Base-by-base conservation (phyloP, 2,888 invertebrate species). In the Bembecia ichneumoniformis region DNA sequence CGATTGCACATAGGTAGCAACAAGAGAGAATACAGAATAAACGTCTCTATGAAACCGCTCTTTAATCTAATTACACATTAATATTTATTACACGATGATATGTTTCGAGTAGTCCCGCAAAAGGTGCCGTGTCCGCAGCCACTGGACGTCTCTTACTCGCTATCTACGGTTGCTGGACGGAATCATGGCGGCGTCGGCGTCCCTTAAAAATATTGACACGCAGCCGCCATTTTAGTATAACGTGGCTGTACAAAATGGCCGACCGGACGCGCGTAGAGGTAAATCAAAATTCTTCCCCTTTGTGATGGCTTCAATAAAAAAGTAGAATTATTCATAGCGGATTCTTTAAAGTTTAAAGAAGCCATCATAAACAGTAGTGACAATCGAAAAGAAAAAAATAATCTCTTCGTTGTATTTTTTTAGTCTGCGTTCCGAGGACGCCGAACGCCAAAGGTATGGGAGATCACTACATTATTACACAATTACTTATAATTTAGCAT, bases 81-180 rank as follows among this genome's bases (percentile, higher is more conserved):
- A 86, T 87, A 89, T 90, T 90, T 87, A 89, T 90, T 90, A 91
- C 81, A 81, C 90, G 90, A 89, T 91, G 91, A 91, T 91, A 91
- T 91, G 90, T 91, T 90, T 89, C 89, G 88, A 90, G 90, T 91
- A 91, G 91, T 90, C 90, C 90, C 90, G 88, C 89, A 87, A 76
- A 79, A 82, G 77, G 84, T 82, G 82, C 84, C 82, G 82, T 83
- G 86, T 86, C 83, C 84, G 77, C 82, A 84, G 84, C 84, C 83
- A 84, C 81, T 87, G 86, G 86, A 87, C 86, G 86, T 86, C 82
- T 84, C 86, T 87, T 87, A 87, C 86, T 80, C 84, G 86, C 87
- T 87, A 87, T 80, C 86, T 87, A 88, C 79, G 79, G 82, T 83
- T 80, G 78, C 86, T 88, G 88, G 88, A 88, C 88, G 87, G 88